phyloP scores from a whole-genome alignment of 1,140 invertebrate genomes.

The Limonius californicus region DNA sequence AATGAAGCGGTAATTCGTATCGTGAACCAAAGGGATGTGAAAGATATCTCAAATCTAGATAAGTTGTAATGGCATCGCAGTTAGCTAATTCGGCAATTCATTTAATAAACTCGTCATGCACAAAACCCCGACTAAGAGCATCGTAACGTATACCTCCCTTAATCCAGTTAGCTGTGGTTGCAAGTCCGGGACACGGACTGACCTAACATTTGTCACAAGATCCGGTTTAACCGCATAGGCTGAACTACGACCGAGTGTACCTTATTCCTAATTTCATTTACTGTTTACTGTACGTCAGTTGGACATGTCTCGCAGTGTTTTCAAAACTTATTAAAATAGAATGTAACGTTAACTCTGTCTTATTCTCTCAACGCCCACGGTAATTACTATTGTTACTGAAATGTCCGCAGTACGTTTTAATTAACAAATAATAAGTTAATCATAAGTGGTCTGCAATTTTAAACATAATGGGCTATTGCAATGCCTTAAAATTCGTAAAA shows the following conservation, averaged over 20 bases:
- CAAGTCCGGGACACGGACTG: constrained; percentile 29
- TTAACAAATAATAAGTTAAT: too few relatives aligned
- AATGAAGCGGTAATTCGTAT: too few relatives aligned
- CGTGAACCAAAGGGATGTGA: too few relatives aligned
- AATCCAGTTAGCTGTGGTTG: constrained; percentile 35
- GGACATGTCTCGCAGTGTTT: too few relatives aligned
- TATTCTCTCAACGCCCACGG: too few relatives aligned
- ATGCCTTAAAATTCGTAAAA: too few relatives aligned
- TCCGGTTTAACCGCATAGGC: constrained; percentile 11
- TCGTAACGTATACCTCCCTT: constrained; percentile 30
- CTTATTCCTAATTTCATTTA: background rate
- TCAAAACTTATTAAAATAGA: too few relatives aligned
- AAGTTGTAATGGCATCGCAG: constrained; percentile 3
- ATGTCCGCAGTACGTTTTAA: too few relatives aligned
- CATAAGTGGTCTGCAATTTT: too few relatives aligned
- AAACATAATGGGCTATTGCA: too few relatives aligned
- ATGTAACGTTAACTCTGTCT: too few relatives aligned
- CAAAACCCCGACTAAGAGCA: constrained; percentile 31
- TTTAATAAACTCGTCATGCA: constrained; percentile 40
- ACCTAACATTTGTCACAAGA: constrained; percentile 37
- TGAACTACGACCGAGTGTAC: background rate
- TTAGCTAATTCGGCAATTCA: constrained; percentile 27
- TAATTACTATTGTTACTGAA: too few relatives aligned
- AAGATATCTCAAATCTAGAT: background rate
- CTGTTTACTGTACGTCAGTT: background rate